Conservation (phyloP, 2,888 invertebrate species). For the Archips xylosteana region DNA sequence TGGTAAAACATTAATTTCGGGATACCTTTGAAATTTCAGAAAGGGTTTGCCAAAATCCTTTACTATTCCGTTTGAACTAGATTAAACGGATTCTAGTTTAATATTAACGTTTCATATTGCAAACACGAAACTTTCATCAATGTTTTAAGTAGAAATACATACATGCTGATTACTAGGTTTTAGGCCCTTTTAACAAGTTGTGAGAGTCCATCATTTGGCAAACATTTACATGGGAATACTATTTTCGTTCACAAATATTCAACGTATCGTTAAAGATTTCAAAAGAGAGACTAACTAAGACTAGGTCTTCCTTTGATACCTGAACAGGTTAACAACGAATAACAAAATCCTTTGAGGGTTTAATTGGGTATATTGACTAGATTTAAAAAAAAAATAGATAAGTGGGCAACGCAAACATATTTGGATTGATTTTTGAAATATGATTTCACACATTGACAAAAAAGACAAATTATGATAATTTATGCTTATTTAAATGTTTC, state of each 20-base stretch:
- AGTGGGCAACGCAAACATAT: not conserved
- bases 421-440: not conserved
- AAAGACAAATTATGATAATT: not conserved
- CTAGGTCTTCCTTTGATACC: too few relatives aligned
- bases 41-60: conserved; percentile 2
- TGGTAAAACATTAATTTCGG: conserved; percentile 8
- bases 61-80: conserved; percentile 31
- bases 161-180: not conserved
- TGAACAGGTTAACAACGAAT: too few relatives aligned
- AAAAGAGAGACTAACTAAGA: too few relatives aligned
- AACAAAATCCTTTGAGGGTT: too few relatives aligned
- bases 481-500: not conserved
- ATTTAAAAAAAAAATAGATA: not conserved
- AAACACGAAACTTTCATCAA: not conserved
- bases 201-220: not conserved
- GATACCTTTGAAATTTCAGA: conserved; percentile 17
- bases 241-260: not conserved
- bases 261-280: not conserved
- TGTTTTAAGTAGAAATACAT: not conserved
- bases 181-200: not conserved
- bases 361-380: too few relatives aligned
- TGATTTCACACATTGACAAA: conserved; percentile 1
- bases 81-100: conserved; percentile 9
- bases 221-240: not conserved
- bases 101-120: not conserved